Base-by-base conservation (phyloP, 2,797 vertebrate genomes). In the Passerculus sandwichensis region DNA sequence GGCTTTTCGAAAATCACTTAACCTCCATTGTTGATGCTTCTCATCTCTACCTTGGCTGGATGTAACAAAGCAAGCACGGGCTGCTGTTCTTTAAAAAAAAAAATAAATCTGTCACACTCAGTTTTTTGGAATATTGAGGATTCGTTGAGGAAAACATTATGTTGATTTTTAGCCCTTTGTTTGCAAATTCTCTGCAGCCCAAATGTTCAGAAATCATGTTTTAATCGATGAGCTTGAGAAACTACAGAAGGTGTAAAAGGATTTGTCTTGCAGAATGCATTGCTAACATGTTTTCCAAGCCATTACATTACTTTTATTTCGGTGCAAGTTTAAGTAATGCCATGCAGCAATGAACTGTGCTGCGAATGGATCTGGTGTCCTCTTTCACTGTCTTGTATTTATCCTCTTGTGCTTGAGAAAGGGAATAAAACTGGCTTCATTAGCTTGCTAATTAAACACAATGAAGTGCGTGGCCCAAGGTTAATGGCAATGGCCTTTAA, bases 381-480 rank as follows among this genome's bases (percentile, higher is more conserved):
- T 83, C 77, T 93, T 96, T 96, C 92, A 91, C 87, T 79, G 81
- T 94, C 78, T 89, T 96, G 78, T 94, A 59, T 93, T 96, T 97
- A 95, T 96, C 88, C 87, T 96, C 96, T 94, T 96, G 95, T 92
- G 93, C 92, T 91, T 79, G 87, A 95, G 89, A 94, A 95, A 92
- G 66, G 81, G 91, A 96, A 96, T 94, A 94, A 96, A 95, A 95
- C 89, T 71, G 75, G 85, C 91, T 96, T 97, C 96, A 97, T 97
- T 97, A 97, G 94, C 96, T 90, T 96, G 95, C 96, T 97, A 97
- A 97, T 97, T 97, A 97, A 97, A 96, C 95, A 95, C 96, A 96
- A 93, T 97, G 89, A 96, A 95, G 91, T 94, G 93, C 65, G 4
- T 82, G 95, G 94, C 94, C 95, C 95, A 96, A 97, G 96, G 96